Conservation (phyloP, 2,888 invertebrate genomes). For the Parthenolecanium corni region DNA sequence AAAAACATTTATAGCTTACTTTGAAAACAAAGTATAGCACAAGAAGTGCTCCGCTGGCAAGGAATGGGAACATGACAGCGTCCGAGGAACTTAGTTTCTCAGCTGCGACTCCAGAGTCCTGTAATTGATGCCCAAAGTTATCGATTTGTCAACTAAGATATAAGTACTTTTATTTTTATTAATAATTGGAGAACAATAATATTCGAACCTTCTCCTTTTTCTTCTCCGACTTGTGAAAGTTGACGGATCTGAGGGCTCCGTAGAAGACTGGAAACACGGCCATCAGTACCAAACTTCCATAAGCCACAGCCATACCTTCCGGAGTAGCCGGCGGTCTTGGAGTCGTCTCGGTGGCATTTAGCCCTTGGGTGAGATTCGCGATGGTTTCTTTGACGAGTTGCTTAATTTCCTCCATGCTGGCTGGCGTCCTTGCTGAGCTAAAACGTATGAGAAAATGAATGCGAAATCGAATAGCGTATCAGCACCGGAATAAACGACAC, state of each 20-base stretch:
- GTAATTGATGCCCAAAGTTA: slow-evolving; percentile 19
- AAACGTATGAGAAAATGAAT: too few relatives aligned
- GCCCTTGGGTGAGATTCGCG: slow-evolving; percentile 20
- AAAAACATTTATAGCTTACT: too few relatives aligned
- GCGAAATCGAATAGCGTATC: too few relatives aligned
- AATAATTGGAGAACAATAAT: background rate
- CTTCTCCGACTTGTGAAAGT: slow-evolving; percentile 84
- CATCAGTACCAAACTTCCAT: slow-evolving; percentile 88
- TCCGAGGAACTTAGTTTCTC: slow-evolving; percentile 89
- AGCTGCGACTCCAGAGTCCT: slow-evolving; percentile 72
- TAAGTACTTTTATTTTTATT: background rate
- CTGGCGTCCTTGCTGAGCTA: too few relatives aligned
- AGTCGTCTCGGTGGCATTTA: slow-evolving; percentile 41
- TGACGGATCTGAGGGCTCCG: slow-evolving; percentile 84
- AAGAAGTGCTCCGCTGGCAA: slow-evolving; percentile 88
- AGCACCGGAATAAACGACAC: too few relatives aligned
- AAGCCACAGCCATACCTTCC: slow-evolving; percentile 89
- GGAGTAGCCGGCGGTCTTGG: slow-evolving; percentile 63
- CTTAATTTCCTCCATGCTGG: background rate
- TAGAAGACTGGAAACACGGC: slow-evolving; percentile 91
- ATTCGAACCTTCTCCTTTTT: slow-evolving; percentile 37
- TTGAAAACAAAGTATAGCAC: slow-evolving; percentile 82
- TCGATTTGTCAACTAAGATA: background rate
- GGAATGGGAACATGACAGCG: slow-evolving; percentile 93
- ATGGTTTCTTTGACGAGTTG: slow-evolving; percentile 10